These are phyloP conservation scores for Crotalus helleri DNA, from an alignment of 2,113 vertebrate genomes.

Conservation along the genomic window DNA sequence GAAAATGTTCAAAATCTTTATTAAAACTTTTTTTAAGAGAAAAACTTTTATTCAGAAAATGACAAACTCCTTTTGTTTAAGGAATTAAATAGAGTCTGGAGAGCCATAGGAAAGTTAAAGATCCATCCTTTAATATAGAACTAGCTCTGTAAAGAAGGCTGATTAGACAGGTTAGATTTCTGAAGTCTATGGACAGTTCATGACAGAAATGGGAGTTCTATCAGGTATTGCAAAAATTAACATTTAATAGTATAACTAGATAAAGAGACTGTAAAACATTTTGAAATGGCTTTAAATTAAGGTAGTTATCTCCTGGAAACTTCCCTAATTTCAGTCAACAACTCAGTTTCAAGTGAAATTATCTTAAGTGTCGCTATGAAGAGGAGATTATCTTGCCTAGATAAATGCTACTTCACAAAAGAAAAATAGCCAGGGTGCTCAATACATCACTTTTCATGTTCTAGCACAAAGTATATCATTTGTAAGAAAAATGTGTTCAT, in stretches of 20 bases:
- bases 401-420: constrained; percentile 13
- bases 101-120: background rate
- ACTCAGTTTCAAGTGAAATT: constrained; percentile 38
- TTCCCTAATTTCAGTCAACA: background rate
- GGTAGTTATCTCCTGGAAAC: background rate
- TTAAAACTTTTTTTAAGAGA: background rate
- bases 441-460: background rate
- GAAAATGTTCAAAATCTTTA: background rate
- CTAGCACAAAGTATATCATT: background rate
- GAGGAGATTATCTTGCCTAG: constrained; percentile 11
- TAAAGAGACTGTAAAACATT: background rate
- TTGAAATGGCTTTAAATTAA: background rate
- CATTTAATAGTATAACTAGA: background rate
- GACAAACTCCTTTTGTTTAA: background rate
- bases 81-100: background rate
- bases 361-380: background rate
- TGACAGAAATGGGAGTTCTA: too few relatives aligned
- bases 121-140: background rate
- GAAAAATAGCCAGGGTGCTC: constrained; percentile 16
- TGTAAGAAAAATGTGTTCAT: background rate
- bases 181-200: background rate
- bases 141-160: background rate
- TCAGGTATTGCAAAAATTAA: constrained; percentile 7
- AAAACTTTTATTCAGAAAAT: background rate
- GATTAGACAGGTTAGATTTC: background rate